These are phyloP conservation scores for Leuciscus waleckii DNA, from an alignment of 2,797 vertebrate species.

Conservation along the genomic window DNA sequence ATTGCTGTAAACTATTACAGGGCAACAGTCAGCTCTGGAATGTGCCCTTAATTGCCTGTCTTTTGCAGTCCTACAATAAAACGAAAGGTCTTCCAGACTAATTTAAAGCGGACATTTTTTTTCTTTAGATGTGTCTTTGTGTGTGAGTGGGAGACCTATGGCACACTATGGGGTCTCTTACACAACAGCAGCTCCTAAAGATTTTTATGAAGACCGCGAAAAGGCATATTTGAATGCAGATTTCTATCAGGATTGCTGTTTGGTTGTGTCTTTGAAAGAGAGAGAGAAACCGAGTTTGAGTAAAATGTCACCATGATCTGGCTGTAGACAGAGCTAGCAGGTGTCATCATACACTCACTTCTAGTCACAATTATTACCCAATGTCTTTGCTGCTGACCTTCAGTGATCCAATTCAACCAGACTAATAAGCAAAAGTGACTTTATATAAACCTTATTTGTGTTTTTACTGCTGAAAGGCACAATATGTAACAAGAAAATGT, in stretches of 20 bases:
- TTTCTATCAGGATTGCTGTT: background rate
- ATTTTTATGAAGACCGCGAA: slow-evolving; percentile 31
- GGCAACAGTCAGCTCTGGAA: slow-evolving; percentile 75
- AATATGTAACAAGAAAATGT: too few relatives aligned
- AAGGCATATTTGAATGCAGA: slow-evolving; percentile 33
- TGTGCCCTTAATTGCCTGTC: slow-evolving; percentile 74
- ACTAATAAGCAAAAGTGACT: background rate
- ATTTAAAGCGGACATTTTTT: slow-evolving; percentile 61
- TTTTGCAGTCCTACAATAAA: slow-evolving; percentile 75
- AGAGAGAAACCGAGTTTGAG: slow-evolving; percentile 29
- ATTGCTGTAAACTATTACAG: slow-evolving; percentile 72
- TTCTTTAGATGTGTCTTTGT: slow-evolving; percentile 37
- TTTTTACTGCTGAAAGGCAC: too few relatives aligned
- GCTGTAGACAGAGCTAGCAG: slow-evolving; percentile 60
- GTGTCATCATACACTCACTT: slow-evolving; percentile 7
- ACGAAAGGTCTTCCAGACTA: slow-evolving; percentile 67
- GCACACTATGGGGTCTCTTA: slow-evolving; percentile 57
- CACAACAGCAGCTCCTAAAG: slow-evolving; percentile 55
- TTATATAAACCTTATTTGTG: background rate
- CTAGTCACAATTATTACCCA: background rate
- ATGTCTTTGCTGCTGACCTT: background rate
- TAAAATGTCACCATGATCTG: slow-evolving; percentile 69
- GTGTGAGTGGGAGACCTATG: slow-evolving; percentile 22
- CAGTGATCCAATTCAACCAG: background rate
- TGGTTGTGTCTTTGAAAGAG: slow-evolving; percentile 10